Conservation (phyloP, 2,113 vertebrate species). For the Pipa parva region DNA sequence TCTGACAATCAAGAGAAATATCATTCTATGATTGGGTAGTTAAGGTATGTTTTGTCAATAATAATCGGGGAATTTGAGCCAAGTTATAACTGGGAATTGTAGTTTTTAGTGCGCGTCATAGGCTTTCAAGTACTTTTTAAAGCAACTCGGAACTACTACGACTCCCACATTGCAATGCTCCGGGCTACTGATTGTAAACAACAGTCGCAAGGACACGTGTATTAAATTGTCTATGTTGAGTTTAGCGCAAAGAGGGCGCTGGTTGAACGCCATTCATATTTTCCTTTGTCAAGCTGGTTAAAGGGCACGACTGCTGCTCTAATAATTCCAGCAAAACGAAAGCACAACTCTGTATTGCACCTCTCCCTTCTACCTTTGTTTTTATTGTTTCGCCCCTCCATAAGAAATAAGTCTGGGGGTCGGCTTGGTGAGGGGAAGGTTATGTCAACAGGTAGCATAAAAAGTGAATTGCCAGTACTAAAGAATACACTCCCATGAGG, state of each 20-base stretch:
- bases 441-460: too few relatives aligned
- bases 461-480: too few relatives aligned
- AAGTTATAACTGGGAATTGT: conserved; percentile 48
- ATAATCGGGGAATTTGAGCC: conserved; percentile 35
- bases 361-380: too few relatives aligned
- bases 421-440: too few relatives aligned
- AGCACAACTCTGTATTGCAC: too few relatives aligned
- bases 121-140: too few relatives aligned
- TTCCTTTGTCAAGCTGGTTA: conserved; percentile 19
- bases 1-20: conserved; percentile 36
- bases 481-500: too few relatives aligned
- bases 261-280: conserved; percentile 13
- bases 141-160: conserved; percentile 49
- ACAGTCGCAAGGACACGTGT: conserved; percentile 66
- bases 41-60: conserved; percentile 7
- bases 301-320: conserved; percentile 13
- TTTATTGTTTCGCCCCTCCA: too few relatives aligned
- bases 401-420: too few relatives aligned
- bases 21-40: conserved; percentile 36
- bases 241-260: conserved; percentile 53
- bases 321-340: too few relatives aligned
- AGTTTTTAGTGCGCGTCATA: conserved; percentile 40
- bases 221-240: conserved; percentile 54
- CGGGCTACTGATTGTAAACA: conserved; percentile 64
- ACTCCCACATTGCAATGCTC: conserved; percentile 50